Conservation (phyloP, 2,113 vertebrate genomes). For the Neomonachus schauinslandi region DNA sequence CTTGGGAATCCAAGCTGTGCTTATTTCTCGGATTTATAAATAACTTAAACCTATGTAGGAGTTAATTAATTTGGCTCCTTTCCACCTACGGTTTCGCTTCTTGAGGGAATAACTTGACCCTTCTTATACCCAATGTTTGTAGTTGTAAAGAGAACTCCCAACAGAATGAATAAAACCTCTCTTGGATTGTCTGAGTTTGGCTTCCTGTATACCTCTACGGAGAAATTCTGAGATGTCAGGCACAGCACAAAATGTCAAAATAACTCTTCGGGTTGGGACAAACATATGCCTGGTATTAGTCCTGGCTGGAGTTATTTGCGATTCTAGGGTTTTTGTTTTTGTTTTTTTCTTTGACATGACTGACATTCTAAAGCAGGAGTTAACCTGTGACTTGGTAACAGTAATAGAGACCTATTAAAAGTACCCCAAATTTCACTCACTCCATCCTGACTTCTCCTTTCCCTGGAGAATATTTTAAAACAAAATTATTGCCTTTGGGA, state of each 20-base stretch:
- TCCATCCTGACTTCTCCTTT: not conserved
- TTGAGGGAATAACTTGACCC: constrained; percentile 67
- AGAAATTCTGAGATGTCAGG: constrained; percentile 32
- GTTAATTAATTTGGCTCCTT: constrained; percentile 75
- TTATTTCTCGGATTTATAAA: constrained; percentile 75
- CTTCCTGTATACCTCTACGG: not conserved
- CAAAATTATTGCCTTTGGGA: not conserved
- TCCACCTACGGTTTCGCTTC: constrained; percentile 67
- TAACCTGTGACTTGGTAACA: constrained; percentile 49
- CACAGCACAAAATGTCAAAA: constrained; percentile 48
- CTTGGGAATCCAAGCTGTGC: constrained; percentile 63
- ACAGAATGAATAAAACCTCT: constrained; percentile 33
- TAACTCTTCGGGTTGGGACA: constrained; percentile 32
- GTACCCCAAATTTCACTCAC: not conserved
- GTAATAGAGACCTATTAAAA: not conserved
- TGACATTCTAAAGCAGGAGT: constrained; percentile 29
- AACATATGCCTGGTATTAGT: constrained; percentile 28
- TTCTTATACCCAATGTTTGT: constrained; percentile 17
- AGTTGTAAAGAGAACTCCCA: constrained; percentile 59
- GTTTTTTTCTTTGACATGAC: constrained; percentile 45
- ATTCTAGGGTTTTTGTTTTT: not conserved
- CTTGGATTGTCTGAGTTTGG: constrained; percentile 48
- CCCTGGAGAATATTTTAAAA: not conserved
- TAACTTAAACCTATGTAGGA: constrained; percentile 74
- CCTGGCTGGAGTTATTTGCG: constrained; percentile 60